Conservation (phyloP, 2,797 vertebrate species). For the Periparus ater region DNA sequence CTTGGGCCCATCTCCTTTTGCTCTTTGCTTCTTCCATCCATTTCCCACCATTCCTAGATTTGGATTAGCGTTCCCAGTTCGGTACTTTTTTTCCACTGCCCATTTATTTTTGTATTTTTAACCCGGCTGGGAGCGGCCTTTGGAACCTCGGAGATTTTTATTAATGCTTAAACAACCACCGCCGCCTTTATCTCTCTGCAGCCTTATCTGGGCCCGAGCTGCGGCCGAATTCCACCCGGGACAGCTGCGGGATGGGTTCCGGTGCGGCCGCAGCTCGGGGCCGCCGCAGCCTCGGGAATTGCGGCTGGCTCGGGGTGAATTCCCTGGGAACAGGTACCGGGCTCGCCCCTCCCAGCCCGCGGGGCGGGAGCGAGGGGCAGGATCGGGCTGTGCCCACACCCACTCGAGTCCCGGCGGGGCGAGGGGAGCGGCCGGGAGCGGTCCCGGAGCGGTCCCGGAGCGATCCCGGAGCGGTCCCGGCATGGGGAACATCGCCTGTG, state of each 20-base stretch:
- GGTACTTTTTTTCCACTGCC: not conserved
- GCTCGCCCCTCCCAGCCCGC: not conserved
- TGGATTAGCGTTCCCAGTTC: fast-evolving
- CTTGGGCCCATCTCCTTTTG: not conserved
- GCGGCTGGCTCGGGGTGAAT: not conserved
- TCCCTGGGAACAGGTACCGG: not conserved
- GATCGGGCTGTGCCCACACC: conserved; percentile 43
- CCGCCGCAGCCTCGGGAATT: not conserved
- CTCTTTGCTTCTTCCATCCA: not conserved
- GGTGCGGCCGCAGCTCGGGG: not conserved
- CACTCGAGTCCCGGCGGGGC: conserved; percentile 57
- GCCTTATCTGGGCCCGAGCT: not conserved
- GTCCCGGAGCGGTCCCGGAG: not conserved
- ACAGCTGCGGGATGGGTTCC: not conserved
- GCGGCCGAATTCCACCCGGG: not conserved
- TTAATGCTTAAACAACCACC: not conserved
- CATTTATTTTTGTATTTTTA: not conserved
- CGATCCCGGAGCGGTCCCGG: not conserved
- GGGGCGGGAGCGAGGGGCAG: not conserved
- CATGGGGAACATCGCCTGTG: conserved; percentile 80
- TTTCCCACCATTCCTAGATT: not conserved
- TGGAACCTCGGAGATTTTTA: not conserved
- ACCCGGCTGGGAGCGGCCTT: not conserved
- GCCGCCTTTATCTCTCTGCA: not conserved
- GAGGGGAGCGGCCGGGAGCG: not conserved